Conservation (phyloP, 2,113 vertebrate genomes). For the Thamnophis sirtalis region DNA sequence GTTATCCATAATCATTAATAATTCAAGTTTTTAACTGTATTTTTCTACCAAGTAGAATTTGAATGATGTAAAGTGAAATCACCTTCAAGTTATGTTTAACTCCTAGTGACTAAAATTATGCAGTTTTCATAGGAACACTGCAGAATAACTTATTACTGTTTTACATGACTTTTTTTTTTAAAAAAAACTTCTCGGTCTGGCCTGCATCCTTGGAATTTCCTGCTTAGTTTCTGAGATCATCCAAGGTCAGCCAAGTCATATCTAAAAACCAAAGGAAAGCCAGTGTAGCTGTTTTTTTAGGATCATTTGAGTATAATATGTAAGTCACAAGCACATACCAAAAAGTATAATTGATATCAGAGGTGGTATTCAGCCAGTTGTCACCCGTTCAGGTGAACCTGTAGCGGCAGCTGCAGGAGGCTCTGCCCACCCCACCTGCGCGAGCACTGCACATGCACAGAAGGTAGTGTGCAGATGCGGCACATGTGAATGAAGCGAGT, state of each 20-base stretch:
- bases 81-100: background rate
- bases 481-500: too few relatives aligned
- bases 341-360: background rate
- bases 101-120: background rate
- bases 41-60: background rate
- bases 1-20: background rate
- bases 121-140: background rate
- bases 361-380: too few relatives aligned
- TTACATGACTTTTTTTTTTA: background rate
- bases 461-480: too few relatives aligned
- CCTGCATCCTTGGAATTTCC: background rate
- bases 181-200: background rate
- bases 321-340: conserved; percentile 29
- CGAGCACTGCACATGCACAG: too few relatives aligned
- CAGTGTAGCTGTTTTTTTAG: background rate
- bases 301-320: conserved; percentile 45
- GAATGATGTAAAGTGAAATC: background rate
- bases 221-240: background rate
- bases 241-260: background rate
- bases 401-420: too few relatives aligned
- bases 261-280: background rate
- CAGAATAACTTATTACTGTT: background rate
- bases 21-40: background rate
- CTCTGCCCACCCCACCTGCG: too few relatives aligned
- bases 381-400: too few relatives aligned